Percentiles rank a stretch among this genome's conserved stretches.
phyloP scores from a whole-genome alignment of 2,888 invertebrate genomes.

The Drosophila kanekoi region DNA sequence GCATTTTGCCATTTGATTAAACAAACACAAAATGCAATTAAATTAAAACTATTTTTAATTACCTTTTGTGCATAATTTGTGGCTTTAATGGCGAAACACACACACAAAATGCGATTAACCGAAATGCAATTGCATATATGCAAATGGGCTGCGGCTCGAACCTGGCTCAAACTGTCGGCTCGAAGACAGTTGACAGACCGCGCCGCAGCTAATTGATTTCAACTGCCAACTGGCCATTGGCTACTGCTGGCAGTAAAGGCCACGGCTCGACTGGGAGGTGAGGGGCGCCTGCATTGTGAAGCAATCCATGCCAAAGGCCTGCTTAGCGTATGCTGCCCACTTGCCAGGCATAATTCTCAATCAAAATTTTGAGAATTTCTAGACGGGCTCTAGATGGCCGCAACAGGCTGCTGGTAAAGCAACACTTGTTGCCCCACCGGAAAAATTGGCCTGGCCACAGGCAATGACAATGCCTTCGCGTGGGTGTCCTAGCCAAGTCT shows the following conservation, averaged over 20 bases:
- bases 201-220: constrained; percentile 10
- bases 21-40: constrained; percentile 63
- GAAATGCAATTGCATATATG: constrained; percentile 39
- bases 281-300: not conserved
- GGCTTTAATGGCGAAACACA: constrained; percentile 50
- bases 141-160: not conserved
- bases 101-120: constrained; percentile 70
- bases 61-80: constrained; percentile 70
- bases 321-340: not conserved
- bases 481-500: constrained; percentile 42
- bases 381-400: constrained; percentile 22
- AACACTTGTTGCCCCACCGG: constrained; percentile 67
- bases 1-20: constrained; percentile 61
- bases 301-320: constrained; percentile 6
- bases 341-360: constrained; percentile 51
- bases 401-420: constrained; percentile 9
- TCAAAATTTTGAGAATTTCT: constrained; percentile 50
- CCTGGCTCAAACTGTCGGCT: not conserved
- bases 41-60: constrained; percentile 69
- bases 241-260: not conserved
- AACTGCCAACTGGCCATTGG: not conserved
- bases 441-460: constrained; percentile 1
- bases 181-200: not conserved
- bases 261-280: constrained; percentile 2
- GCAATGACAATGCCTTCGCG: constrained; percentile 37